phyloP scores from a whole-genome alignment of 2,888 invertebrate species.

The Philhelius pedissequus region DNA sequence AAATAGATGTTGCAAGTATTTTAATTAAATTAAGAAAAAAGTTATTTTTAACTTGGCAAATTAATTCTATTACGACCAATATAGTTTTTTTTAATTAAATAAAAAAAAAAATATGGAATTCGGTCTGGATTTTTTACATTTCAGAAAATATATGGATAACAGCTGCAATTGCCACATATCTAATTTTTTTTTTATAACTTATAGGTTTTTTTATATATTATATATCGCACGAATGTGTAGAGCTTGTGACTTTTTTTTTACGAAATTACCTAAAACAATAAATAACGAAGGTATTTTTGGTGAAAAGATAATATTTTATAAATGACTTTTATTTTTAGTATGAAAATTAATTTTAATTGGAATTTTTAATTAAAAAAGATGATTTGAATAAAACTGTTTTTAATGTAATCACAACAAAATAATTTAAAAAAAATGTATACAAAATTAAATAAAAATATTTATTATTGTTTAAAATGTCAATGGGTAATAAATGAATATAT shows the following conservation, averaged over 20 bases:
- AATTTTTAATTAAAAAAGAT: neutral
- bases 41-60: neutral
- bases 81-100: neutral
- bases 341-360: neutral
- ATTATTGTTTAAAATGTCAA: too few species aligned
- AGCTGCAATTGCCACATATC: conserved; percentile 47
- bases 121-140: conserved; percentile 32
- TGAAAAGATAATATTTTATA: conserved; percentile 14
- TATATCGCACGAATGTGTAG: neutral
- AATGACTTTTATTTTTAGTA: neutral
- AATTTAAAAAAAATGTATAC: too few species aligned
- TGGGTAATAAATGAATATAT: too few species aligned
- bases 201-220: neutral
- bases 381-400: neutral
- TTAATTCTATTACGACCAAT: neutral
- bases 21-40: neutral
- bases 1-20: neutral
- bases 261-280: conserved; percentile 39
- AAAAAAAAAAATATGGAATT: neutral
- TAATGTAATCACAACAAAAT: too few species aligned
- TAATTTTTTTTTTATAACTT: neutral
- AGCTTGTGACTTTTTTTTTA: neutral
- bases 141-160: conserved; percentile 44
- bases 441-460: too few species aligned
- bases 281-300: conserved; percentile 56